Percentiles rank a stretch among this genome's conserved stretches.
Evolutionary conservation across 2,113 vertebrate genomes (phyloP).

Genomic region (Bettongia penicillata): DNA sequence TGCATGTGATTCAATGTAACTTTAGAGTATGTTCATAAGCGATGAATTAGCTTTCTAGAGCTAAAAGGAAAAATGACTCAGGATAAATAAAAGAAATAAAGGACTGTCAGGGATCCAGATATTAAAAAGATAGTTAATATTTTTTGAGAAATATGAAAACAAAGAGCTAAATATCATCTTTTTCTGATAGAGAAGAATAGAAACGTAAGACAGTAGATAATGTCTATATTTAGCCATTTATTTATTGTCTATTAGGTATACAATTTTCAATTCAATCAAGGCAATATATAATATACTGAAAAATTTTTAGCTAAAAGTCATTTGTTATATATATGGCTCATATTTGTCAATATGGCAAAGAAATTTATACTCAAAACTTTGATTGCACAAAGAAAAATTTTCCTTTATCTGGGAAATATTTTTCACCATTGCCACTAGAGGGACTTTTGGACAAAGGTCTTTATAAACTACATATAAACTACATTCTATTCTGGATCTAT

Average conservation of each 20-base stretch:
- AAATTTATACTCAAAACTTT: constrained; percentile 17
- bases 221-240: constrained; percentile 7
- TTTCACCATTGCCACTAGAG: constrained; percentile 47
- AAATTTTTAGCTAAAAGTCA: constrained; percentile 16
- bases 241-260: constrained; percentile 26
- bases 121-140: constrained; percentile 37
- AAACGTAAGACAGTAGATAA: constrained; percentile 30
- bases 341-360: background rate
- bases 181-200: background rate
- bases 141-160: constrained; percentile 46
- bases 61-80: constrained; percentile 21
- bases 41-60: constrained; percentile 40
- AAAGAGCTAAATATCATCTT: constrained; percentile 11
- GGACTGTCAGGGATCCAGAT: background rate
- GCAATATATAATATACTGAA: background rate
- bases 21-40: constrained; percentile 24
- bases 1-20: constrained; percentile 25
- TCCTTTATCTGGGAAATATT: constrained; percentile 27
- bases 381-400: constrained; percentile 36
- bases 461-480: background rate
- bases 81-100: constrained; percentile 34
- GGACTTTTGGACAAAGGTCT: constrained; percentile 52
- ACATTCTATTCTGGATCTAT: constrained; percentile 11
- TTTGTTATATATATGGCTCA: constrained; percentile 26
- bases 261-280: constrained; percentile 28